Percentiles rank a stretch among this genome's conserved stretches.
phyloP scores from a whole-genome alignment of 2,888 invertebrate species.

The Eupsilia transversa region DNA sequence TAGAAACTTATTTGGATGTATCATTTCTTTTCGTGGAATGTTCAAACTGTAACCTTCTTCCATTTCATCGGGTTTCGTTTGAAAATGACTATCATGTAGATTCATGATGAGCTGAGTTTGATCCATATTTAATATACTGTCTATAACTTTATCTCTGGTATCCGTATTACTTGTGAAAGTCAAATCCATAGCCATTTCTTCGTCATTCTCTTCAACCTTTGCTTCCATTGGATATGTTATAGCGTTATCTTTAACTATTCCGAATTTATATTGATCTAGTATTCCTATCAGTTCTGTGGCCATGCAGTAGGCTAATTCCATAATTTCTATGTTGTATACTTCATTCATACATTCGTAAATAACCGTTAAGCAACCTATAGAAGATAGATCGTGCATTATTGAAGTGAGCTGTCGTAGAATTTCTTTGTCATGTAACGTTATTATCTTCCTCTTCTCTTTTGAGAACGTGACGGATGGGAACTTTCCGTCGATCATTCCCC shows the following conservation, averaged over 20 bases:
- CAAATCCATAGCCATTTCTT: conserved; percentile 52
- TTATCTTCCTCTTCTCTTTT: conserved; percentile 93
- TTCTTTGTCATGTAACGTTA: conserved; percentile 91
- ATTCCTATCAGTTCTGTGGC: conserved; percentile 86
- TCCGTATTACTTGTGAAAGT: conserved; percentile 12
- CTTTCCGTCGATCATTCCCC: conserved; percentile 93
- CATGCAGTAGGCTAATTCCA: conserved; percentile 90
- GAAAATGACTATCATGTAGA: conserved; percentile 83
- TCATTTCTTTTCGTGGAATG: conserved; percentile 42
- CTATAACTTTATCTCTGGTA: conserved; percentile 81
- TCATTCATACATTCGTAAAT: conserved; percentile 91
- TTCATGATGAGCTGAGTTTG: conserved; percentile 89
- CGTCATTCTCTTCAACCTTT: conserved; percentile 18
- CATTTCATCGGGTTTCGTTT: conserved; percentile 43
- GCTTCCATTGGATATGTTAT: conserved; percentile 29
- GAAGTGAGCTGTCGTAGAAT: conserved; percentile 90
- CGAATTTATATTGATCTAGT: conserved; percentile 87
- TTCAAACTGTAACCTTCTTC: conserved; percentile 43
- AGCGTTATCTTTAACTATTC: conserved; percentile 41
- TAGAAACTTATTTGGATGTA: conserved; percentile 72
- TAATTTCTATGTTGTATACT: conserved; percentile 92
- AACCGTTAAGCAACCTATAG: conserved; percentile 92
- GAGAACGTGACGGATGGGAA: conserved; percentile 94
- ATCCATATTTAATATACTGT: conserved; percentile 89
- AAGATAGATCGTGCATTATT: conserved; percentile 91